A percentile compares a stretch with the other conserved stretches of the same genome.
Conservation (phyloP, 2,113 vertebrate species). For the Malurus melanocephalus region DNA sequence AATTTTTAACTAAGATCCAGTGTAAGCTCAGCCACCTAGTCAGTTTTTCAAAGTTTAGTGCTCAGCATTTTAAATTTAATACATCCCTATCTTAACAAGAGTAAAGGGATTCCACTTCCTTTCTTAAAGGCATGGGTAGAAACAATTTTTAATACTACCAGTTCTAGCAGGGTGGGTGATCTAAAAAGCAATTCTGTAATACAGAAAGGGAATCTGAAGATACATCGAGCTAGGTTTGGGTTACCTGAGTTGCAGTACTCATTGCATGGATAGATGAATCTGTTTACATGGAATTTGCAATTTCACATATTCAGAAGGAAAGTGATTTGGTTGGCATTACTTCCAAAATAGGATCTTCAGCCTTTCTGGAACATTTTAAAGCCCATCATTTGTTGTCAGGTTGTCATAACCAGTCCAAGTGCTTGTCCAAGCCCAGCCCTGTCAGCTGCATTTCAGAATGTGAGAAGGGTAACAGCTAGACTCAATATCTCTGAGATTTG, state of each 20-base stretch:
- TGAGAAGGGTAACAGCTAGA: not conserved
- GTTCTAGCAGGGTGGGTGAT: not conserved
- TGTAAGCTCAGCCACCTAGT: not conserved
- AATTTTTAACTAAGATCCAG: not conserved
- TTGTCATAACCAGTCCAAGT: not conserved
- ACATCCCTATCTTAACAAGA: not conserved
- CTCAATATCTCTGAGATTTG: not conserved
- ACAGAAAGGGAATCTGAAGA: not conserved
- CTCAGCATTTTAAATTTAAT: not conserved
- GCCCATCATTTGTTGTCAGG: accelerated
- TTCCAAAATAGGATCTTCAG: not conserved
- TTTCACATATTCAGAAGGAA: not conserved
- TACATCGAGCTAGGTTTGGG: not conserved
- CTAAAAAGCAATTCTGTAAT: not conserved
- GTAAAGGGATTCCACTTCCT: not conserved
- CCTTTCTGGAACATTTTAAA: not conserved
- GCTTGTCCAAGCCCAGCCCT: not conserved
- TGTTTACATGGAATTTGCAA: not conserved
- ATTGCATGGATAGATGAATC: not conserved
- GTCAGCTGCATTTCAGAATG: not conserved
- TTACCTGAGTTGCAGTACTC: not conserved
- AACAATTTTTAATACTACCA: not conserved
- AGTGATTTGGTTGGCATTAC: not conserved
- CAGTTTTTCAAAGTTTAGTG: not conserved
- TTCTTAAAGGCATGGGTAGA: not conserved